Conservation (phyloP, 2,888 invertebrate species). For the Yponomeuta sedellus region DNA sequence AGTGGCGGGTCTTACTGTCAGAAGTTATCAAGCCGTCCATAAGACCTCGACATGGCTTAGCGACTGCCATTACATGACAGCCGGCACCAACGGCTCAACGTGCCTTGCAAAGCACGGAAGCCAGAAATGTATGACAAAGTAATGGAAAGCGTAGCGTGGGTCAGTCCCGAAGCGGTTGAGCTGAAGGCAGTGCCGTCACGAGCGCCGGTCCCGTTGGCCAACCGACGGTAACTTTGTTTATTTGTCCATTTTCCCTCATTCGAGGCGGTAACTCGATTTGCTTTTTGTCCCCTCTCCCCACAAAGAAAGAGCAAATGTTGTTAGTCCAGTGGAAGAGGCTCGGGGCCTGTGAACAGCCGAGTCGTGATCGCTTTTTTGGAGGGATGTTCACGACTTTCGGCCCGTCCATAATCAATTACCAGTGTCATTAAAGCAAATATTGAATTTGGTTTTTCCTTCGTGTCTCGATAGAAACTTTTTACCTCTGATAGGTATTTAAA, state of each 20-base stretch:
- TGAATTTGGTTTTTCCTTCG: slow-evolving; percentile 27
- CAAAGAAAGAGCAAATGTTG: slow-evolving; percentile 69
- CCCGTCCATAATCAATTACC: slow-evolving; percentile 64
- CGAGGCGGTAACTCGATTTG: slow-evolving; percentile 71
- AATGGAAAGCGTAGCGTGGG: slow-evolving; percentile 12
- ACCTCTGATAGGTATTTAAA: too few species aligned
- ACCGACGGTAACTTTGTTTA: slow-evolving; percentile 72
- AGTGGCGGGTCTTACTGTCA: too few species aligned
- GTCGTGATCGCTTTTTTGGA: slow-evolving; percentile 48
- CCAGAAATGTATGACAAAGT: slow-evolving; percentile 30
- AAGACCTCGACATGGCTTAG: too few species aligned
- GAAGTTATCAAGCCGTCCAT: too few species aligned
- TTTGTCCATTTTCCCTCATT: slow-evolving; percentile 74
- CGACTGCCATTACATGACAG: too few species aligned
- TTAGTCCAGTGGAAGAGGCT: slow-evolving; percentile 42
- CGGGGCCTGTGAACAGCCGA: slow-evolving; percentile 41
- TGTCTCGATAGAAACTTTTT: too few species aligned
- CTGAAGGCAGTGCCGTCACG: slow-evolving; percentile 69
- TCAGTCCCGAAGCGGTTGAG: slow-evolving; percentile 9
- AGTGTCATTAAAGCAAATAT: slow-evolving; percentile 69
- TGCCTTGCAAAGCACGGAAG: too few species aligned
- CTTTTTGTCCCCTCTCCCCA: slow-evolving; percentile 52
- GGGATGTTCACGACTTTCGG: slow-evolving; percentile 37
- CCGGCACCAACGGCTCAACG: too few species aligned
- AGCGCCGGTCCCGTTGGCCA: slow-evolving; percentile 61